These are phyloP conservation scores for Asteroscopus sphinx DNA, from an alignment of 2,888 invertebrate genomes.

Conservation along the genomic window DNA sequence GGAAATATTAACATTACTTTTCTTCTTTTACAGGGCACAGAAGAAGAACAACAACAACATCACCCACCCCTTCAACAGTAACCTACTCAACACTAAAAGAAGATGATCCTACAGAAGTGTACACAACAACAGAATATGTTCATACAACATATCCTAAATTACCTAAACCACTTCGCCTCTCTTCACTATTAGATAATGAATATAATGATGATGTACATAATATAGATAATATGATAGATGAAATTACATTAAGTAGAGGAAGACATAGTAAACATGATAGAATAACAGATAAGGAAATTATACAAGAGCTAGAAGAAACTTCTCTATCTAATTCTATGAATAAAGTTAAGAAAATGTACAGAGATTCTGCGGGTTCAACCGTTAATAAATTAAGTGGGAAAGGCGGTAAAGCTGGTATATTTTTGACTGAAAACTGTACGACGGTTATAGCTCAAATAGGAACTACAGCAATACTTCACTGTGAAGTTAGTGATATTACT, in stretches of 20 bases:
- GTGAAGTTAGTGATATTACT: conserved; percentile 91
- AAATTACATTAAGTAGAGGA: conserved; percentile 67
- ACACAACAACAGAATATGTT: conserved; percentile 70
- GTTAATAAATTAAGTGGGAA: conserved; percentile 84
- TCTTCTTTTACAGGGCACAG: conserved; percentile 77
- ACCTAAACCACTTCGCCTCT: conserved; percentile 81
- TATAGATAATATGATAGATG: conserved; percentile 79
- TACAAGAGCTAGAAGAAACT: conserved; percentile 75
- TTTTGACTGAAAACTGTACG: conserved; percentile 91
- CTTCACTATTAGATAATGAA: conserved; percentile 73
- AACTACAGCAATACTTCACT: conserved; percentile 90
- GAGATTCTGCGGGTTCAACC: conserved; percentile 81
- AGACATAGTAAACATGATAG: conserved; percentile 73
- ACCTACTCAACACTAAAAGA: conserved; percentile 69
- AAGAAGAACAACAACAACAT: conserved; percentile 82
- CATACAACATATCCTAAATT: conserved; percentile 76
- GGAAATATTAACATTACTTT: neutral
- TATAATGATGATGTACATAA: conserved; percentile 79
- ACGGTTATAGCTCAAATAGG: conserved; percentile 91
- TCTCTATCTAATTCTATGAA: conserved; percentile 76
- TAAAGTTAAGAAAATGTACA: conserved; percentile 88
- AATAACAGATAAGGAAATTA: conserved; percentile 74
- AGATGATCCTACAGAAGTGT: conserved; percentile 72
- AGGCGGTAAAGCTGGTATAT: conserved; percentile 82
- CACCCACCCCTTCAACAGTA: conserved; percentile 73